These are phyloP conservation scores for Hystrix brachyura DNA, from an alignment of 2,113 vertebrate genomes.

Conservation along the genomic window DNA sequence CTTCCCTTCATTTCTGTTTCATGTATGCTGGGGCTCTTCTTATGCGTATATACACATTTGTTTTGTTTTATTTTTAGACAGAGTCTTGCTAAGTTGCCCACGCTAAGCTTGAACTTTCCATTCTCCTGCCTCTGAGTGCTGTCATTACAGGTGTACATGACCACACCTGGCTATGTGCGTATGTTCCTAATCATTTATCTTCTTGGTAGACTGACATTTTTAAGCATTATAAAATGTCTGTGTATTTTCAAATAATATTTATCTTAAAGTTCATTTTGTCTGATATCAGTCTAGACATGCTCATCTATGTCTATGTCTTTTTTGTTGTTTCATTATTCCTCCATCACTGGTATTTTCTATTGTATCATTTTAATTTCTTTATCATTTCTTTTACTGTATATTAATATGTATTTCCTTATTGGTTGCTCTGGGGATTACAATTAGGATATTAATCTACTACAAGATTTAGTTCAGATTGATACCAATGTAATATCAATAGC, in stretches of 20 bases:
- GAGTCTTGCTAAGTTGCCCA: background rate
- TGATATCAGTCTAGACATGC: background rate
- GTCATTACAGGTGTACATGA: no score
- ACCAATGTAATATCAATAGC: background rate
- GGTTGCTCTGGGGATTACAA: background rate
- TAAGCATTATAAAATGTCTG: background rate
- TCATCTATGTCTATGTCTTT: background rate
- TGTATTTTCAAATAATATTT: background rate
- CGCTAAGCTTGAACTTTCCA: background rate
- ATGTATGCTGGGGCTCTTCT: background rate
- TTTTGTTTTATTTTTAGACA: background rate
- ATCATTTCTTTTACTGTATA: constrained; percentile 25
- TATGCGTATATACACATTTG: background rate
- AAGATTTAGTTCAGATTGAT: background rate
- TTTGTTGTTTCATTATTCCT: background rate
- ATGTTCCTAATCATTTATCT: background rate
- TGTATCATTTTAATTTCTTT: constrained; percentile 4
- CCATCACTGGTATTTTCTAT: background rate
- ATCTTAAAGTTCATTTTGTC: background rate
- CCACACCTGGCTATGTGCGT: no score
- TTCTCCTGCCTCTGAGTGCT: background rate
- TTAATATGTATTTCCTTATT: background rate
- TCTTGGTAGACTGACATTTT: background rate
- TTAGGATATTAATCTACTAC: background rate
- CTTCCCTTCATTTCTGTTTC: background rate